Evolutionary conservation across 2,888 invertebrate species (phyloP), one percentile per base, ranked within the genome.

Genomic region (Myopa tessellatipennis): DNA sequence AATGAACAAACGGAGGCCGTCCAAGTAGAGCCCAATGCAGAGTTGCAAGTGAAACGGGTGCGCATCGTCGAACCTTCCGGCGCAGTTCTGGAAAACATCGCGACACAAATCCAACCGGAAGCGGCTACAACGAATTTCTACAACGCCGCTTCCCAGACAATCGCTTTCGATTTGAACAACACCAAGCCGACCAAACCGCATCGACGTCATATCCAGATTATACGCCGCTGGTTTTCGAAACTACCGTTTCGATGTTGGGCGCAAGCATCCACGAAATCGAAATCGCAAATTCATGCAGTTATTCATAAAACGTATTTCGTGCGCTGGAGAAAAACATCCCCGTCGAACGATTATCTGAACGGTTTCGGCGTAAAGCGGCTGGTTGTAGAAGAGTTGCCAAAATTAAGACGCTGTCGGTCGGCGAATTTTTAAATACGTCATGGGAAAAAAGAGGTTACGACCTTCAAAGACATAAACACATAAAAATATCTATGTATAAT

Each of bases 261-360:
- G 68, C 78, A 78, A 75, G 70, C 26, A 52, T 58, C 38, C n/a
- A 34, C 61, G 18, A 74, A 55, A 55, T 18, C 78, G 0, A 82
- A 82, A 73, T 71, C 81, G 34, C 79, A 82, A 80, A 82, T 84
- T 7, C 82, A 83, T 16, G 87, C 88, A 0, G 86, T 87, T 12
- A 86, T 88, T 0, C 87, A 88, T 77, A 88, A 88, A 77, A 88
- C 86, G 0, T 88, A 87, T 77, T 88, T 88, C 74, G 85, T 88
- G 0, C 84, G 85, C 4, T 88, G 89, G 88, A 84, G 81, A 77
- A 88, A 88, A 65, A 81, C 8, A 82, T 80, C 79, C 83, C 82
- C 86, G 85, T 82, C 45, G 79, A 76, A 26, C 26, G 26, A 26
- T 60, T 74, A 78, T 45, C 34, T 72, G 0, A 73, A 78, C 68